Base-by-base conservation (phyloP, 2,888 invertebrate genomes). In the Coronaproctus castanopsis region DNA sequence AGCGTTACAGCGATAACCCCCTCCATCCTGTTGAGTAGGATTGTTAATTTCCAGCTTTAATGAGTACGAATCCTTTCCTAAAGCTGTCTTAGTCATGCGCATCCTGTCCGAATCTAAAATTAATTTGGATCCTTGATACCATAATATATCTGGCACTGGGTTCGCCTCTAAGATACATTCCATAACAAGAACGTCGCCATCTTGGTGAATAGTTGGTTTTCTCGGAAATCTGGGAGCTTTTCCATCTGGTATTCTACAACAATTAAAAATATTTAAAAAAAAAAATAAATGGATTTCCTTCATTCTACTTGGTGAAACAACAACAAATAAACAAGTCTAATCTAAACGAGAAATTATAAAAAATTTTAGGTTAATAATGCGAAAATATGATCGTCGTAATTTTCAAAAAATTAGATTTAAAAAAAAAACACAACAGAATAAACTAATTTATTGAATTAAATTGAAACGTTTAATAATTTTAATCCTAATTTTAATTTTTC, bases 1-100 rank as follows among this genome's bases (percentile, higher is more conserved):
- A 69, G 97, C 98, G 75, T 96, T 96, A 79, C 97, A 97, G 71
- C 96, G 85, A 79, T 97, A 98, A 75, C 91, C 91, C 68, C 98
- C 98, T 70, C 96, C 97, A 75, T 98, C 97, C 71, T 88, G 87
- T 71, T 86, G 87, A 65, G 89, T 89, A 59, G 97, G 97, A 75
- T 92, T 90, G 74, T 85, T 82, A 70, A 96, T 92, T 78, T 92
- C 90, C 74, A 95, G 80, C 64, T 88, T 87, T 67, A 95, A 82
- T 69, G 88, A 80, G 74, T 89, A 96, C 65, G 83, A 83, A 75
- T 96, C 92, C 78, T 90, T 89, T 67, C 84, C 84, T 55, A 83
- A 85, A 61, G 85, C 83, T 72, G 89, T 90, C 69, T 90, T 81
- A 64, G 85, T 85, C 85, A 93, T 91, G 76, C 85, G 86, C 71